Base-by-base conservation (phyloP, 2,888 invertebrate genomes). In the Euspilapteryx auroguttella region DNA sequence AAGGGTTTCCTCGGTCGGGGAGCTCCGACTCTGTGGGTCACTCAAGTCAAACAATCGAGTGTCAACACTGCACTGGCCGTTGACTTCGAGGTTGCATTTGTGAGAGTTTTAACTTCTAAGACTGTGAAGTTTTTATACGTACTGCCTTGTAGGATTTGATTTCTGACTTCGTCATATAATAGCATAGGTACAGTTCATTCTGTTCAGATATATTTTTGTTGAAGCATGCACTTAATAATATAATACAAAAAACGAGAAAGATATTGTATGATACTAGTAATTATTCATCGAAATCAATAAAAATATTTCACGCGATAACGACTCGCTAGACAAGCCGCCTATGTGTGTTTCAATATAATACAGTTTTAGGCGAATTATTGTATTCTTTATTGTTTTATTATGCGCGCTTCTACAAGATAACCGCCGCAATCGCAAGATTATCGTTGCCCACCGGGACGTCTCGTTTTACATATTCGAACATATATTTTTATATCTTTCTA, bases 21-120 rank as follows among this genome's bases (percentile, higher is more conserved):
- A n/a, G n/a, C n/a, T n/a, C n/a, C 51, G 55, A 51, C 52, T 47
- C 47, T 55, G 62, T 52, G 43, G 55, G n/a, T n/a, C n/a, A 52
- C 46, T 51, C 55, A 51, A 56, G 21, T 32, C 55, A 68, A 65
- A 73, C 69, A 71, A 57, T 58, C 55, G 49, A 57, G 46, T 49
- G 69, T 69, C 58, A 69, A 71, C 63, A 73, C 71, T 71, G 44
- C 47, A 69, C 44, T 62, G 69, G 59, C 57, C 71, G 68, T 65
- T 68, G 71, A 68, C 71, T 57, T 29, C 30, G 13, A 25, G 32
- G 42, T 48, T 37, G 28, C 26, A 51, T 44, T 35, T 35, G 33
- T 34, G 31, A 39, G 41, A 45, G 48, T 44, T 43, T 45, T 41
- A 43, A 44, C 37, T 42, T 47, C n/a, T n/a, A n/a, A n/a, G n/a